Conservation (phyloP, 2,113 vertebrate species). For the Chlorodrepanis virens region DNA sequence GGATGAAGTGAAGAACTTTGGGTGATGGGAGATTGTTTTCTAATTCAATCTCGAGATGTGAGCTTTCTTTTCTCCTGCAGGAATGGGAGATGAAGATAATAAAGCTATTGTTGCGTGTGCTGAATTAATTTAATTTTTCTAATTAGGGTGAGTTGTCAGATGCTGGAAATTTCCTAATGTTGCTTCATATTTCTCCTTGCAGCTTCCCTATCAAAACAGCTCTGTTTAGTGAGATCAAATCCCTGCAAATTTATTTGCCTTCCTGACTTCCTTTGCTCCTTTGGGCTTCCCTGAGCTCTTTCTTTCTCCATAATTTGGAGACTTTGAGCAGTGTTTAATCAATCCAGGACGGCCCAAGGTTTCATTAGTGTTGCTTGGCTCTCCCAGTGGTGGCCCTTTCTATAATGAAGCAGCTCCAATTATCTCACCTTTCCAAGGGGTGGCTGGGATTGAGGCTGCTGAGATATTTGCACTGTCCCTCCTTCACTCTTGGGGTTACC, state of each 20-base stretch:
- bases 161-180: not conserved
- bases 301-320: not conserved
- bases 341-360: not conserved
- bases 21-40: not conserved
- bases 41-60: not conserved
- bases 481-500: not conserved
- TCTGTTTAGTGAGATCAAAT: not conserved
- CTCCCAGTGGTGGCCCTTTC: not conserved
- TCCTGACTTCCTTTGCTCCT: not conserved
- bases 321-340: not conserved
- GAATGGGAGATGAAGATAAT: not conserved
- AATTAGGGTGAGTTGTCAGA: not conserved
- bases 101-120: not conserved
- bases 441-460: not conserved
- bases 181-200: not conserved
- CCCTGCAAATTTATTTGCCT: not conserved
- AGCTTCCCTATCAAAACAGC: not conserved
- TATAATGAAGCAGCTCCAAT: not conserved
- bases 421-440: not conserved
- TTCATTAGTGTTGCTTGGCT: not conserved
- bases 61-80: not conserved
- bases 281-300: not conserved
- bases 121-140: constrained; percentile 36
- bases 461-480: not conserved
- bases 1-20: not conserved